Base-by-base conservation (phyloP, 2,888 invertebrate species). In the Ellobium chinense region DNA sequence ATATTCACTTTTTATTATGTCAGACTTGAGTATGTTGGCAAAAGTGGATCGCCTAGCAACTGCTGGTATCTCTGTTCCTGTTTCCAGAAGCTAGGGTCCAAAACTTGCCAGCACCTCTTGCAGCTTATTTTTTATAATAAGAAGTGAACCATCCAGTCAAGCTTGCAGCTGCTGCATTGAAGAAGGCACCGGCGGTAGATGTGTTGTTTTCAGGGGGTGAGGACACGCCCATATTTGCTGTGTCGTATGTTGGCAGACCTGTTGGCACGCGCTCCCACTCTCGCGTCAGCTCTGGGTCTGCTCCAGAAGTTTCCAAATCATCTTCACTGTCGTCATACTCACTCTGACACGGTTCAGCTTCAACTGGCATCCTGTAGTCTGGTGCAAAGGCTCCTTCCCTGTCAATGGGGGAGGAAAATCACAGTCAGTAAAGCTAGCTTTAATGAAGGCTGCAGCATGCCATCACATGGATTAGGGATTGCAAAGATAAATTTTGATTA, bases 231-330 rank as follows among this genome's bases (percentile, higher is more conserved):
- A 75, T 74, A n/a, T 60, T 74, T 14, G 68, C n/a, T 9, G 54
- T 69, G 36, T 80, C 80, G 46, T 29, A 74, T 12, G 68, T 60
- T 31, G 80, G 80, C 34, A 80, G 56, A 36, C 80, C 66, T 68
- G 75, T n/a, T 24, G 80, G 80, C 1, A 96, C 96, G 80, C 95
- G 95, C 93, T 96, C 96, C 96, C 96, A 96, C 91, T 96, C 97
- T 93, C 95, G 95, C 88, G 95, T 95, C 82, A 96, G 94, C 29
- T 90, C 89, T n/a, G 84, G 1, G 34, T 81, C 81, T 0, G 73
- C 69, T 29, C 60, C 60, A 0, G 72, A 66, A 39, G 56, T 72
- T 85, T 95, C 94, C 82, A 94, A 95, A 86, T 96, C 95, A 0
- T 95, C 82, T 18, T 91, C 91, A 78, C 91, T 91, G 77, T 95